Evolutionary conservation across 2,888 invertebrate species (phyloP).

Genomic region (Prosopocoilus inquinatus): DNA sequence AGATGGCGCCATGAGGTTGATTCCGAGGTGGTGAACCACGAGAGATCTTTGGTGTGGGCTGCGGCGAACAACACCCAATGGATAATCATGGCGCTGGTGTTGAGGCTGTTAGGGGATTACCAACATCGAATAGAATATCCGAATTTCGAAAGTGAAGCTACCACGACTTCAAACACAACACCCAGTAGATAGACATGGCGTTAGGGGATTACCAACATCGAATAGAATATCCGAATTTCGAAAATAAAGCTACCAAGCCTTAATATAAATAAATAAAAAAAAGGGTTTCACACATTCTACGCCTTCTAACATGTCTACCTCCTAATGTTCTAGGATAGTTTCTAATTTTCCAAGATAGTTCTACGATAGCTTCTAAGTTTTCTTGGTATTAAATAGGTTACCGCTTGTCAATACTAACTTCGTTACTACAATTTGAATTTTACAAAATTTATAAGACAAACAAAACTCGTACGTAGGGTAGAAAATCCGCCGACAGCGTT

Average conservation of each 20-base stretch:
- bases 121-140: slow-evolving; percentile 2
- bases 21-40: not conserved
- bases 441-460: too few relatives aligned
- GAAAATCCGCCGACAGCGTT: too few relatives aligned
- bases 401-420: too few relatives aligned
- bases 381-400: too few relatives aligned
- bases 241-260: not conserved
- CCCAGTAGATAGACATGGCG: slow-evolving; percentile 14
- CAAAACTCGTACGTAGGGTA: too few relatives aligned
- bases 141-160: not conserved
- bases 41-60: slow-evolving; percentile 11
- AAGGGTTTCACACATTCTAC: too few relatives aligned
- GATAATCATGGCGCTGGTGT: slow-evolving; percentile 12
- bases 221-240: not conserved
- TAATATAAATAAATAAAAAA: too few relatives aligned
- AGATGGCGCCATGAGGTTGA: slow-evolving; percentile 4
- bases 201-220: slow-evolving; percentile 7
- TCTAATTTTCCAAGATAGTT: too few relatives aligned
- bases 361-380: too few relatives aligned
- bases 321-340: too few relatives aligned
- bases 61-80: slow-evolving; percentile 10
- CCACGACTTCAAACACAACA: not conserved
- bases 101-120: slow-evolving; percentile 10
- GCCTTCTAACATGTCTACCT: too few relatives aligned
- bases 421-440: too few relatives aligned